phyloP scores from a whole-genome alignment of 2,888 invertebrate species.

The Aproaerema taeniolella region DNA sequence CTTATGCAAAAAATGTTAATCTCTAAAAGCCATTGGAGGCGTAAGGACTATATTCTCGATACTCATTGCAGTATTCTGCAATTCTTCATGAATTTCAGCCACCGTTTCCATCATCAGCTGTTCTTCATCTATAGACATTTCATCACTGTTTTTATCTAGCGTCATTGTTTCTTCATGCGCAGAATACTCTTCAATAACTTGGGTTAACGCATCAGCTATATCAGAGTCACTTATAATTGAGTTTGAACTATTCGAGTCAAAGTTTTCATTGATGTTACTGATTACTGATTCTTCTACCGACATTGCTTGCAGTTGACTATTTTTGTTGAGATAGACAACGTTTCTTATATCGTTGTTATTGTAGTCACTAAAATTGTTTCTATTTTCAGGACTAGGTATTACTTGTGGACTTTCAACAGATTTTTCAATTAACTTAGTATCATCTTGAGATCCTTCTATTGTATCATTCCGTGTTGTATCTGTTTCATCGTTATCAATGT shows the following conservation, averaged over 20 bases:
- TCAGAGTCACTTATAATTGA: constrained; percentile 32
- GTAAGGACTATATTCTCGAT: constrained; percentile 43
- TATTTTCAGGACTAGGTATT: no score
- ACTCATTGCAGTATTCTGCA: constrained; percentile 18
- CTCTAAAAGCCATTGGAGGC: constrained; percentile 50
- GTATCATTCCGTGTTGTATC: constrained; percentile 7
- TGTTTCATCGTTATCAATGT: constrained; percentile 16
- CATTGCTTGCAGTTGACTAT: constrained; percentile 10
- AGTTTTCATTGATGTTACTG: neutral
- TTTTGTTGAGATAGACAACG: constrained; percentile 14
- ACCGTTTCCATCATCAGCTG: constrained; percentile 48
- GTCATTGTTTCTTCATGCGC: constrained; percentile 16
- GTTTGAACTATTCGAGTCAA: constrained; percentile 4
- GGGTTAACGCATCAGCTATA: constrained; percentile 54
- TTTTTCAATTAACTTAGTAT: neutral
- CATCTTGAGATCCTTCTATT: no score
- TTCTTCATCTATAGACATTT: constrained; percentile 44
- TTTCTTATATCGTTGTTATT: constrained; percentile 13
- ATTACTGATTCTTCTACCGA: neutral
- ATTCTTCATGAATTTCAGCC: constrained; percentile 47
- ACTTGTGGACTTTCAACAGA: neutral
- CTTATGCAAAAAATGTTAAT: no score
- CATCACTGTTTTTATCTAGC: constrained; percentile 20
- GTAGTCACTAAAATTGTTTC: constrained; percentile 4
- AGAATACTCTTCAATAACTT: constrained; percentile 48